Percentiles rank a stretch among this genome's conserved stretches.
These are phyloP conservation scores for Hofmannophila pseudospretella DNA, from an alignment of 2,888 invertebrate genomes.

Conservation along the genomic window DNA sequence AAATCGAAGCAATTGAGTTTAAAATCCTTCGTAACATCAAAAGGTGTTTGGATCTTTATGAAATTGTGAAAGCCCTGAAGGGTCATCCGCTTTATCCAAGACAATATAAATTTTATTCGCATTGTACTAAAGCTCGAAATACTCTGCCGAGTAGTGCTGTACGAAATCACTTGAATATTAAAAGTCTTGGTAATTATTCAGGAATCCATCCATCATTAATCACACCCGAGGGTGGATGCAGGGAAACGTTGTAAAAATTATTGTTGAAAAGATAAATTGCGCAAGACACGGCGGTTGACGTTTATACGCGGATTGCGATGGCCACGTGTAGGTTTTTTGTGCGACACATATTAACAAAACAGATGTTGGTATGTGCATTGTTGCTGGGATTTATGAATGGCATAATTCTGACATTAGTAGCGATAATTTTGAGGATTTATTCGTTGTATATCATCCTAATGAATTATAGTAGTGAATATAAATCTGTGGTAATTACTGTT, in stretches of 20 bases:
- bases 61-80: slow-evolving; percentile 38
- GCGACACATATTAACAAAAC: slow-evolving; percentile 32
- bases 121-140: slow-evolving; percentile 30
- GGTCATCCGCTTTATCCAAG: slow-evolving; percentile 51
- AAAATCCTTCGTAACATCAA: slow-evolving; percentile 14
- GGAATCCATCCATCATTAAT: slow-evolving; percentile 79
- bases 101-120: slow-evolving; percentile 36
- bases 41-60: slow-evolving; percentile 31
- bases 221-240: slow-evolving; percentile 62
- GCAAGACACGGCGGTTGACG: slow-evolving; percentile 63
- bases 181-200: slow-evolving; percentile 78
- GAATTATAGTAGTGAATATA: not conserved
- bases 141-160: slow-evolving; percentile 14
- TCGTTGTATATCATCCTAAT: not conserved
- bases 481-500: slow-evolving; percentile 5
- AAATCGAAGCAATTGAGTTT: not conserved
- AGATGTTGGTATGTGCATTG: slow-evolving; percentile 34
- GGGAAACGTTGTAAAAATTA: slow-evolving; percentile 73
- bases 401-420: slow-evolving; percentile 34
- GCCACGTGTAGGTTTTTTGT: slow-evolving; percentile 41
- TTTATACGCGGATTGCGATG: slow-evolving; percentile 48
- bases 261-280: slow-evolving; percentile 76
- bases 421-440: not conserved
- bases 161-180: slow-evolving; percentile 75
- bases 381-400: slow-evolving; percentile 45